These are phyloP conservation scores for Mizuhopecten yessoensis DNA, from an alignment of 1,140 invertebrate genomes.

Conservation along the genomic window DNA sequence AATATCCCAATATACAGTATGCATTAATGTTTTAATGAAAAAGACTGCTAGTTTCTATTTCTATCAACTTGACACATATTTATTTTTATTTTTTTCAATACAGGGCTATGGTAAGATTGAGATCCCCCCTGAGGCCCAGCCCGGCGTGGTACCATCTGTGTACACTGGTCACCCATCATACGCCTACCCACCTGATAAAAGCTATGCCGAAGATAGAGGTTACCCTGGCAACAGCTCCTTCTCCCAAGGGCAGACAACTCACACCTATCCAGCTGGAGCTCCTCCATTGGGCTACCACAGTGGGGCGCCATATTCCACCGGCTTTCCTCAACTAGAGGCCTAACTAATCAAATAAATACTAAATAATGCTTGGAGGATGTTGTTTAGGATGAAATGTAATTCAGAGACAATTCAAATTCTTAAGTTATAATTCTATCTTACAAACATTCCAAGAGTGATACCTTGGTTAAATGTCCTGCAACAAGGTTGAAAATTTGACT, in stretches of 20 bases:
- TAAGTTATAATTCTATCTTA: too few species aligned
- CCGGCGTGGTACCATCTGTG: slow-evolving; percentile 78
- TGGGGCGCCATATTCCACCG: slow-evolving; percentile 78
- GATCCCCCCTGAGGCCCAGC: slow-evolving; percentile 76
- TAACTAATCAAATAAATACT: neutral
- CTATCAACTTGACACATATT: too few species aligned
- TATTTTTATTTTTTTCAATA: slow-evolving; percentile 54
- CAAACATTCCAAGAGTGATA: too few species aligned
- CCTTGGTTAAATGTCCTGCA: too few species aligned
- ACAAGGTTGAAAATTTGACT: too few species aligned
- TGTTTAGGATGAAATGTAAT: neutral
- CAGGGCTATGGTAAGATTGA: slow-evolving; percentile 80
- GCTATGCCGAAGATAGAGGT: slow-evolving; percentile 76
- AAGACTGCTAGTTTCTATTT: too few species aligned
- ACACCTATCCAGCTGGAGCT: slow-evolving; percentile 78
- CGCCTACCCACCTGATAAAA: slow-evolving; percentile 79
- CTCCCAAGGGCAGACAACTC: slow-evolving; percentile 3
- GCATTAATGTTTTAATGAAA: too few species aligned
- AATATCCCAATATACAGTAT: too few species aligned
- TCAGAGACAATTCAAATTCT: neutral
- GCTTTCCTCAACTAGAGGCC: slow-evolving; percentile 73
- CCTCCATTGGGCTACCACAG: slow-evolving; percentile 76
- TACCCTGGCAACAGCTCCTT: slow-evolving; percentile 75
- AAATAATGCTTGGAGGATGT: neutral
- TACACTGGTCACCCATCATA: slow-evolving; percentile 82